Percentiles rank a stretch among this genome's conserved stretches.
Conservation (phyloP, 1,140 invertebrate genomes). For the Drosophila kepulauana region DNA sequence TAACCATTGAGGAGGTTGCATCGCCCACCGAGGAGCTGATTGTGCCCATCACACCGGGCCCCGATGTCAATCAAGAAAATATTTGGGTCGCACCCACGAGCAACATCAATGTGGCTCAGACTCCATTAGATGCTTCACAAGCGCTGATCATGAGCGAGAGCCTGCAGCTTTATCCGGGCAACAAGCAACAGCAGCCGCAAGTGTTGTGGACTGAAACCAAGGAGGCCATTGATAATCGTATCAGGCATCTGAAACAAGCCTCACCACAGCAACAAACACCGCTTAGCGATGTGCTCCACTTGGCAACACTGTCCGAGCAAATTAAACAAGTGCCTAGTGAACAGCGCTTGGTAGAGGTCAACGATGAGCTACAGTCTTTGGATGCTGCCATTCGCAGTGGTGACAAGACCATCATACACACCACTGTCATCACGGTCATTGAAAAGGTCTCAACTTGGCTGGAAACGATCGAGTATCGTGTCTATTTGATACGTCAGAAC, state of each 20-base stretch:
- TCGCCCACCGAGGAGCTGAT: slow-evolving; percentile 84
- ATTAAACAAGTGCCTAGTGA: slow-evolving; percentile 86
- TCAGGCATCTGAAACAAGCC: slow-evolving; percentile 65
- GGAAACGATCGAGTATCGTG: slow-evolving; percentile 92
- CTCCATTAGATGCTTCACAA: slow-evolving; percentile 48
- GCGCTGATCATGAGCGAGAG: slow-evolving; percentile 71
- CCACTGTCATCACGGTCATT: slow-evolving; percentile 90
- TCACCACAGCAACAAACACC: slow-evolving; percentile 64
- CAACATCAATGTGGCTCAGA: slow-evolving; percentile 5
- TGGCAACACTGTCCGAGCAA: slow-evolving; percentile 87
- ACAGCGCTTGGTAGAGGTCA: slow-evolving; percentile 86
- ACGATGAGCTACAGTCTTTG: slow-evolving; percentile 87
- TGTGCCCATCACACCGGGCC: slow-evolving; percentile 84
- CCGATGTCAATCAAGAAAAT: slow-evolving; percentile 55
- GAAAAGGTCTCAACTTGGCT: slow-evolving; percentile 93
- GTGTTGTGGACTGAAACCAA: slow-evolving; percentile 60
- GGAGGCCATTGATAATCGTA: slow-evolving; percentile 73
- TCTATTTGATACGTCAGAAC: slow-evolving; percentile 88
- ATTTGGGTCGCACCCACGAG: slow-evolving; percentile 67
- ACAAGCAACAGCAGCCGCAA: slow-evolving; percentile 25
- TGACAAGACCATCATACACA: slow-evolving; percentile 88
- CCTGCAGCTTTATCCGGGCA: slow-evolving; percentile 72
- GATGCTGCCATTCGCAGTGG: slow-evolving; percentile 87
- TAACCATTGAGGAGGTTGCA: slow-evolving; percentile 86
- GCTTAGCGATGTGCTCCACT: slow-evolving; percentile 86